Base-by-base conservation (phyloP, 1,140 invertebrate genomes). In the Hylyphantes graminicola region DNA sequence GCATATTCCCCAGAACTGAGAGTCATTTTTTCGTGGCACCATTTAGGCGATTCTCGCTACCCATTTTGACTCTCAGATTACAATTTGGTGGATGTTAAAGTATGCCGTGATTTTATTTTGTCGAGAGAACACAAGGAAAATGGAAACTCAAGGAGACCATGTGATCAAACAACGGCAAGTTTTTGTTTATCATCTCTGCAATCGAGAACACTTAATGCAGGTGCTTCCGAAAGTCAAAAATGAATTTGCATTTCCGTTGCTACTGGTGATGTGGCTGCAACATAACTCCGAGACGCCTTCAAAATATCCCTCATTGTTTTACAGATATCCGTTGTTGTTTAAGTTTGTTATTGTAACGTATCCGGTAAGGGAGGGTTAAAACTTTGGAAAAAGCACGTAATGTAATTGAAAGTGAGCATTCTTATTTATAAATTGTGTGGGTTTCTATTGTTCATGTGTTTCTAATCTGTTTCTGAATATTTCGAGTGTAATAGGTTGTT, bases 231-330 rank as follows among this genome's bases (percentile, higher is more conserved):
- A 54, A 12, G 35, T 63, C 50, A 59, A n/a, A 19, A 73, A 75
- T 15, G 65, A 73, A 83, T 73, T 75, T 67, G 59, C n/a, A 83
- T 67, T 83, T 83, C 80, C 80, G 80, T 83, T 83, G 80, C 80
- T 48, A 83, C n/a, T 73, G 57, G 72, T 9, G 72, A 75, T 65
- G 17, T 5, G 10, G 48, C 1, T 17, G 61, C 7, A 83, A 83
- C 72, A 81, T 15, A 81, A 63, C 57, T 67, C 48, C 76, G 35
- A 80, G 50, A 61, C 19, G 50, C 57, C 12, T 50, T 64, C 65
- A 78, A 17, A 50, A 67, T 80, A 75, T 48, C 74, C 53, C 59
- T 74, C 80, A 81, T 74, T 83, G 65, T 55, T 65, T 74, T 83
- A 50, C 61, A 35, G 12, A 83, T 83, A 65, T 83, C 80, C 80